A percentile compares a stretch with the other conserved stretches of the same genome.
Conservation (phyloP, 2,888 invertebrate species). For the Caenorhabditis uteleia region DNA sequence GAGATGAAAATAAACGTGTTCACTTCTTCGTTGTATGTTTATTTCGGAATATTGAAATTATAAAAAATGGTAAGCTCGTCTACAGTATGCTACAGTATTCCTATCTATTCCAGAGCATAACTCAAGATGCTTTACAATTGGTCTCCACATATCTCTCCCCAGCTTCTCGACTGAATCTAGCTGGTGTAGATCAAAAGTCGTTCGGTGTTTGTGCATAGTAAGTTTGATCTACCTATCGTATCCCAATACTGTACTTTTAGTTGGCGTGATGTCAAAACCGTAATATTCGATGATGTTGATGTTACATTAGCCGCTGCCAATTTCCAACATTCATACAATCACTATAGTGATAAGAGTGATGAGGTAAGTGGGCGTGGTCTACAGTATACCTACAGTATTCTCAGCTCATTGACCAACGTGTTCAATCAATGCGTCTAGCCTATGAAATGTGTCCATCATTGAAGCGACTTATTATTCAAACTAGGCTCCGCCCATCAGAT, state of each 20-base stretch:
- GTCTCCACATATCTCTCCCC: slow-evolving; percentile 22
- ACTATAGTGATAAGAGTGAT: slow-evolving; percentile 3
- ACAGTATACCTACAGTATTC: too few species aligned
- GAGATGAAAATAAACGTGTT: too few species aligned
- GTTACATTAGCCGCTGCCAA: slow-evolving; percentile 14
- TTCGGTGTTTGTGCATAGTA: slow-evolving; percentile 20
- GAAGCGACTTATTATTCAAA: slow-evolving; percentile 24
- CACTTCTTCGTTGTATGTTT: too few species aligned
- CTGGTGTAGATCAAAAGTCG: slow-evolving; percentile 15
- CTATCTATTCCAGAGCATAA: not conserved
- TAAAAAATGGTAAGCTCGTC: too few species aligned
- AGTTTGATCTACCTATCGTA: not conserved
- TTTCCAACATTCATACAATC: slow-evolving; percentile 13
- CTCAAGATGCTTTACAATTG: slow-evolving; percentile 21
- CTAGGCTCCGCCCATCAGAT: not conserved
- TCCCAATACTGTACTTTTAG: too few species aligned
- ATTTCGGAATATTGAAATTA: too few species aligned
- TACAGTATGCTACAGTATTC: too few species aligned
- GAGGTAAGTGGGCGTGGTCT: too few species aligned
- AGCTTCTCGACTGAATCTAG: slow-evolving; percentile 26
- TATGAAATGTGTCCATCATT: slow-evolving; percentile 13
- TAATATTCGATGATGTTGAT: slow-evolving; percentile 26
- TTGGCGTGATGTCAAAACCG: slow-evolving; percentile 30
- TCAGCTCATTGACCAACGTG: not conserved
- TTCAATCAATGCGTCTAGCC: not conserved